These are phyloP conservation scores for Cenopis cana DNA, from an alignment of 2,888 invertebrate species.

Conservation along the genomic window DNA sequence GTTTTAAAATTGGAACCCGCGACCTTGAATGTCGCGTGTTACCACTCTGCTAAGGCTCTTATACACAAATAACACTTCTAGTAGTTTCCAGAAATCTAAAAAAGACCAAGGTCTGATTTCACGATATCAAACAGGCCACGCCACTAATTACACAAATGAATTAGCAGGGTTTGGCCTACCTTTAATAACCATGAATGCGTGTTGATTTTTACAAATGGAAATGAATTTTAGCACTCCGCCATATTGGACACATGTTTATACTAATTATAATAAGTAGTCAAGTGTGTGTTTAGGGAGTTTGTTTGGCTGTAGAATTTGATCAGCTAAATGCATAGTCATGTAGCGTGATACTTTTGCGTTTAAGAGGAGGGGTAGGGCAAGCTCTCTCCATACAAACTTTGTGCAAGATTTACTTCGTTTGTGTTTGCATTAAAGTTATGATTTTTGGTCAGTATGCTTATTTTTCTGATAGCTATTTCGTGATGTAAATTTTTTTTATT, in stretches of 20 bases:
- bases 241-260: slow-evolving; percentile 37
- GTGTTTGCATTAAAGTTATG: too few species aligned
- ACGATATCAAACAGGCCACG: slow-evolving; percentile 26
- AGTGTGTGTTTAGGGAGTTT: slow-evolving; percentile 19
- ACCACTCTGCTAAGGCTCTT: too few species aligned
- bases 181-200: slow-evolving; percentile 51
- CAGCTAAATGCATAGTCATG: not conserved
- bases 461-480: too few species aligned
- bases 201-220: slow-evolving; percentile 49
- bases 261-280: slow-evolving; percentile 41
- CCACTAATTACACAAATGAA: slow-evolving; percentile 67
- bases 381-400: too few species aligned
- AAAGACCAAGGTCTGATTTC: slow-evolving; percentile 51
- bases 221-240: slow-evolving; percentile 40
- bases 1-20: too few species aligned
- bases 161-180: slow-evolving; percentile 54
- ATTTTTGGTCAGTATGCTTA: too few species aligned
- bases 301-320: not conserved
- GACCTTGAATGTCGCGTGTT: too few species aligned
- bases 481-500: too few species aligned
- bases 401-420: too few species aligned
- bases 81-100: slow-evolving; percentile 18
- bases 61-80: not conserved
- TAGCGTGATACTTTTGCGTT: not conserved
- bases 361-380: not conserved